phyloP scores from a whole-genome alignment of 1,140 invertebrate species.

The Apis cerana region DNA sequence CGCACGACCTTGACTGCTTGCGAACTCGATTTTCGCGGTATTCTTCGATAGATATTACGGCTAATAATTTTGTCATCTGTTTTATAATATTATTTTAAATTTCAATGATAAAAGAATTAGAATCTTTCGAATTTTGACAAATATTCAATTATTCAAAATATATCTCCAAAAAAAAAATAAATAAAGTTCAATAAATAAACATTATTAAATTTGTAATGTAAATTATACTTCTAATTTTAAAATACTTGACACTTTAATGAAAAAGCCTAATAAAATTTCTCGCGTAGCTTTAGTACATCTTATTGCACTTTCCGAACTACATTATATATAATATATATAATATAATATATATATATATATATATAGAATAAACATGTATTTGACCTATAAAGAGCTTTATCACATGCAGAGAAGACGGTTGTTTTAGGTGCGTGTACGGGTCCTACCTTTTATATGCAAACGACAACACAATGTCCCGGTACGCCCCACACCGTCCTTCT shows the following conservation, averaged over 20 bases:
- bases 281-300: background rate
- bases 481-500: constrained; percentile 43
- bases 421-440: constrained; percentile 7
- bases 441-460: constrained; percentile 53
- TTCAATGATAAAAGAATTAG: background rate
- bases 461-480: constrained; percentile 33
- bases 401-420: constrained; percentile 30
- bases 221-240: background rate
- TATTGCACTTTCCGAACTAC: constrained; percentile 10
- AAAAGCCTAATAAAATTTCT: constrained; percentile 6
- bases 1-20: constrained; percentile 55
- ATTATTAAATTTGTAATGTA: background rate
- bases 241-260: constrained; percentile 10
- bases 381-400: constrained; percentile 45
- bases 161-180: background rate
- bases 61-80: constrained; percentile 12
- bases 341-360: too few species aligned
- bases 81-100: background rate
- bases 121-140: background rate
- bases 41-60: background rate
- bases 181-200: background rate
- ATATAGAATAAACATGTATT: constrained; percentile 17
- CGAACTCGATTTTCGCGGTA: constrained; percentile 32
- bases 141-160: background rate
- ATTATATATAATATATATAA: too few species aligned